These are phyloP conservation scores for Esox niger DNA, from an alignment of 2,113 vertebrate genomes.

Conservation along the genomic window DNA sequence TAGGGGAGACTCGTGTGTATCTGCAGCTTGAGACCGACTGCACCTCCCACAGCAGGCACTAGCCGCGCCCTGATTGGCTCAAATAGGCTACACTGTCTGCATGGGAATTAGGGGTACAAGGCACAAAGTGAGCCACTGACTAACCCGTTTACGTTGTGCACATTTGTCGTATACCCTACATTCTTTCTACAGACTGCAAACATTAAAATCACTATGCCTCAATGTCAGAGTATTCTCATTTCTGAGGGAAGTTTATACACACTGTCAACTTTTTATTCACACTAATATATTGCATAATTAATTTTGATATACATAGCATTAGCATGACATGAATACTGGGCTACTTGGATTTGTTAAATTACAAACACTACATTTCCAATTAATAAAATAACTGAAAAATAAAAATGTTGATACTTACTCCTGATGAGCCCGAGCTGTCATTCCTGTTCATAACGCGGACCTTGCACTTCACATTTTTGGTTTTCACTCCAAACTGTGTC, in stretches of 20 bases:
- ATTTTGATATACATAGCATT: background rate
- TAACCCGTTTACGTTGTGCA: background rate
- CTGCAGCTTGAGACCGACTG: conserved; percentile 13
- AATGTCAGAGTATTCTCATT: background rate
- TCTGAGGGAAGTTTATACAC: background rate
- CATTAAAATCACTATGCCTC: too few species aligned
- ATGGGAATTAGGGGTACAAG: conserved; percentile 24
- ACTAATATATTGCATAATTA: background rate
- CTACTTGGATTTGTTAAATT: background rate
- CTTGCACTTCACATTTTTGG: conserved; percentile 79
- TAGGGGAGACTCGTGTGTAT: background rate
- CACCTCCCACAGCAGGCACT: conserved; percentile 39
- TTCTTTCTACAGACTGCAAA: too few species aligned
- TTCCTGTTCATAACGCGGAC: conserved; percentile 75
- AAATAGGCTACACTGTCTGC: conserved; percentile 1
- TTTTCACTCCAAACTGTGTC: conserved; percentile 77
- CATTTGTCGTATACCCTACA: too few species aligned
- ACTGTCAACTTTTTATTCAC: background rate
- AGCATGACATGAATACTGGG: too few species aligned
- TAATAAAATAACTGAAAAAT: background rate
- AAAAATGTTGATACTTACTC: too few species aligned
- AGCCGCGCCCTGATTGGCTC: conserved; percentile 26
- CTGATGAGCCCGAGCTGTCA: conserved; percentile 69
- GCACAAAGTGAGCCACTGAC: background rate
- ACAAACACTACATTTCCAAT: background rate